Evolutionary conservation across 1,140 invertebrate genomes (phyloP).

Genomic region (Wasmannia auropunctata): DNA sequence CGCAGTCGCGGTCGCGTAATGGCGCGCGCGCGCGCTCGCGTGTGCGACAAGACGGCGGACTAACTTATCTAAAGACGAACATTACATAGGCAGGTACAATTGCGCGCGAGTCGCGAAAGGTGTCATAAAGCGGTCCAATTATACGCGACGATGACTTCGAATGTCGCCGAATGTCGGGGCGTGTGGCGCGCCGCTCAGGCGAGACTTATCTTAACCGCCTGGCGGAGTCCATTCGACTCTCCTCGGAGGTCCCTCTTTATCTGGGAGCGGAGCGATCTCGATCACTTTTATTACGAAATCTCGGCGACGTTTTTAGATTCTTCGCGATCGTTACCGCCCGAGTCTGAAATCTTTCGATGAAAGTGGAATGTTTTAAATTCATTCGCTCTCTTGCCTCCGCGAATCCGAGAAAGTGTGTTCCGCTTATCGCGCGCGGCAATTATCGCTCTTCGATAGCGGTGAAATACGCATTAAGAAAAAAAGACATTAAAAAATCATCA

Average conservation of each 20-base stretch:
- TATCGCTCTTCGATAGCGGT: background rate
- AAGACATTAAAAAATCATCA: background rate
- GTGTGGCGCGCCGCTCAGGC: background rate
- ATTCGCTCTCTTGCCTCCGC: background rate
- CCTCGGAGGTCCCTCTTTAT: background rate
- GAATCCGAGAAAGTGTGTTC: background rate
- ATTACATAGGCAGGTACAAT: slow-evolving; percentile 38
- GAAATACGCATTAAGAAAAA: background rate
- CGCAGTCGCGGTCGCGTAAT: slow-evolving; percentile 54
- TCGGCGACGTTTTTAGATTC: background rate
- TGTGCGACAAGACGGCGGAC: slow-evolving; percentile 51
- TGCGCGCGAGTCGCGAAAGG: slow-evolving; percentile 49
- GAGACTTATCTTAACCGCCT: slow-evolving; percentile 29
- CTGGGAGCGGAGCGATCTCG: slow-evolving; percentile 9
- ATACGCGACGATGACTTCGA: slow-evolving; percentile 25
- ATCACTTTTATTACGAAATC: slow-evolving; percentile 26
- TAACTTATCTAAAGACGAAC: slow-evolving; percentile 69
- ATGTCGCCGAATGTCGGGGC: slow-evolving; percentile 4
- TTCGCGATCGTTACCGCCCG: background rate
- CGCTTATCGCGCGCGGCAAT: slow-evolving; percentile 8
- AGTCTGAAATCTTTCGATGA: background rate
- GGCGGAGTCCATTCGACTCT: background rate
- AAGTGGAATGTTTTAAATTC: background rate
- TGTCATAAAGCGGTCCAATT: slow-evolving; percentile 73
- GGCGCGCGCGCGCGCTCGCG: slow-evolving; percentile 14